Conservation (phyloP, 1,140 invertebrate genomes). For the Cheumatopsyche charites region DNA sequence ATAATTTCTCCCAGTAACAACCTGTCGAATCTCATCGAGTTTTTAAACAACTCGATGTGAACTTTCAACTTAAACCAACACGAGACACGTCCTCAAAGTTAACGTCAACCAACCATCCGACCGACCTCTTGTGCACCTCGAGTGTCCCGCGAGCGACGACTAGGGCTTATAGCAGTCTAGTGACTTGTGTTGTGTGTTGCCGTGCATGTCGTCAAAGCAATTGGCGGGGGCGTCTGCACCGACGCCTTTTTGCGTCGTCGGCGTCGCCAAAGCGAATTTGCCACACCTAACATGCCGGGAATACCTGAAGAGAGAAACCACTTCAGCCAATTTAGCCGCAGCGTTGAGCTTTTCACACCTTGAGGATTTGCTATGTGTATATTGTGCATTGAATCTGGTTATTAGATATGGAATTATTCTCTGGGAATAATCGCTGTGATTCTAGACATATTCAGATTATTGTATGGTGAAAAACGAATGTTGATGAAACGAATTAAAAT, state of each 20-base stretch:
- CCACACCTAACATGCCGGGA: not conserved
- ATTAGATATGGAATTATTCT: no score
- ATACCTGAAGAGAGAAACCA: not conserved
- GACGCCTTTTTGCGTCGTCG: constrained; percentile 1
- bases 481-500: no score
- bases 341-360: constrained; percentile 22
- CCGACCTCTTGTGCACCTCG: no score
- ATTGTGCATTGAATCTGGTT: no score
- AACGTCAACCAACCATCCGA: not conserved
- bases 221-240: not conserved
- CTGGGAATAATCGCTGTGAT: no score
- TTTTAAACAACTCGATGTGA: not conserved
- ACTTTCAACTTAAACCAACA: not conserved
- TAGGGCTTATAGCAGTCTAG: no score
- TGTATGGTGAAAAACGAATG: no score
- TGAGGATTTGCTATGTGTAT: no score
- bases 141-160: no score
- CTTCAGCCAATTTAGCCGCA: constrained; percentile 20
- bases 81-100: no score
- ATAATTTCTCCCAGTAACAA: not conserved
- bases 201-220: constrained; percentile 2
- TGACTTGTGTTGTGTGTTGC: not conserved
- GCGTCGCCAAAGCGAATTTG: not conserved
- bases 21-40: not conserved
- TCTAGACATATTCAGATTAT: no score